A percentile compares a stretch with the other conserved stretches of the same genome.
These are phyloP conservation scores for Phaenicophaeus curvirostris DNA, from an alignment of 2,797 vertebrate species.

Conservation along the genomic window DNA sequence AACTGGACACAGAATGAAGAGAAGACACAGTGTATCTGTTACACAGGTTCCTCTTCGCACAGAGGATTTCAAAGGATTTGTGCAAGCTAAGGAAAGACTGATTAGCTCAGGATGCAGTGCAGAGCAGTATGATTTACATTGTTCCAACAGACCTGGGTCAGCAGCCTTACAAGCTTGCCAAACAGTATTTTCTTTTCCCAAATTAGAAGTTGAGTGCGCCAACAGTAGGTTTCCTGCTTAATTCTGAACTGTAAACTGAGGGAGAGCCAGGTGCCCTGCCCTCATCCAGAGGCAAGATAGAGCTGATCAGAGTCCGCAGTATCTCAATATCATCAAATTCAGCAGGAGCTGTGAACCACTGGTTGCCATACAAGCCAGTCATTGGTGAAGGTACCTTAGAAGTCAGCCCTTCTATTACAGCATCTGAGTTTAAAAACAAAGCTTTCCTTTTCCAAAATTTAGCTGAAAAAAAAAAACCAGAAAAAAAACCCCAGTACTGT, in stretches of 20 bases:
- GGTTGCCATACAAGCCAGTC: not conserved
- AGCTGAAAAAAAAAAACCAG: not conserved
- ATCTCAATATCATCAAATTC: not conserved
- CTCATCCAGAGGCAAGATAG: not conserved
- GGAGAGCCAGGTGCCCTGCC: constrained; percentile 40
- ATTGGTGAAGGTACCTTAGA: not conserved
- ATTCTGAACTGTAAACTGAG: constrained; percentile 20
- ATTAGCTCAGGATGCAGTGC: not conserved
- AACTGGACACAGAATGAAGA: not conserved
- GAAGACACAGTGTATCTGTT: not conserved
- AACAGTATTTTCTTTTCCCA: constrained; percentile 56
- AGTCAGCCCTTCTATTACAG: not conserved
- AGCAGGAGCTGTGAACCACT: not conserved
- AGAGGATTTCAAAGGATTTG: not conserved
- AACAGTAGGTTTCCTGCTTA: constrained; percentile 45
- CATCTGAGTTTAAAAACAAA: not conserved
- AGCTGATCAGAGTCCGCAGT: not conserved
- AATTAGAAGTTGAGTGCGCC: constrained; percentile 37
- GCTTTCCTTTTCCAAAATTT: not conserved
- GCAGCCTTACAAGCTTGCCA: constrained; percentile 35
- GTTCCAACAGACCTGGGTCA: constrained; percentile 24
- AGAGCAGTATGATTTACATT: not conserved
- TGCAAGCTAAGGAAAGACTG: not conserved
- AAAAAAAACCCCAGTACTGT: not conserved
- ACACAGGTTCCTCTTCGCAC: not conserved